Evolutionary conservation across 2,113 vertebrate genomes (phyloP).

Genomic region (Nanger granti): DNA sequence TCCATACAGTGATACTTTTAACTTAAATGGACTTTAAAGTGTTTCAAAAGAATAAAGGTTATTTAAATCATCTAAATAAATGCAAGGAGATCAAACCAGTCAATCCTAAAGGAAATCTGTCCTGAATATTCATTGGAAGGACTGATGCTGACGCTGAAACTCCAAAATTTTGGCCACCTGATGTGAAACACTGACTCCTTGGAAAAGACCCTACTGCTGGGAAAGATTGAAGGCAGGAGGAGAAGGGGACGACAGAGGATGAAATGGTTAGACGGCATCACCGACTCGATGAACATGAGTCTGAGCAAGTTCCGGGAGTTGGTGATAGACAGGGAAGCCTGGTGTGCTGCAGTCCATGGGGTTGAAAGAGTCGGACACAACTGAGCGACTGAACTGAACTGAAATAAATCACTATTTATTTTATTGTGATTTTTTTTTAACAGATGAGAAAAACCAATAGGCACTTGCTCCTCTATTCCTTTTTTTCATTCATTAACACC

Average conservation of each 20-base stretch:
- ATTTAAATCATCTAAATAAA: not conserved
- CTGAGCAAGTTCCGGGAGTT: not conserved
- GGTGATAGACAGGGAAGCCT: not conserved
- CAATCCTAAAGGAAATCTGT: not conserved
- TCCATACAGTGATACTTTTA: not conserved
- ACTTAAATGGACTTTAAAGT: not conserved
- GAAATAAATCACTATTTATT: not conserved
- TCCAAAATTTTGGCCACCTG: not conserved
- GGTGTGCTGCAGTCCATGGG: not conserved
- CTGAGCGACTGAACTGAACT: not conserved
- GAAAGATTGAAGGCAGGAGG: not conserved
- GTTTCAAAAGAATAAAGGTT: not conserved
- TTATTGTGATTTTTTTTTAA: not conserved
- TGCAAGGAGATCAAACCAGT: not conserved
- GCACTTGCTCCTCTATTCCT: not conserved
- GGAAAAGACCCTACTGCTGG: not conserved
- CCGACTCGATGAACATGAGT: not conserved
- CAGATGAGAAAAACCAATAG: not conserved
- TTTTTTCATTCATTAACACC: not conserved
- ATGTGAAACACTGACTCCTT: not conserved
- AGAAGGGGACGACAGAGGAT: not conserved
- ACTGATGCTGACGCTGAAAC: not conserved
- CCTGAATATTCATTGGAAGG: not conserved
- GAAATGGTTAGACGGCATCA: not conserved
- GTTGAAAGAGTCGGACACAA: not conserved